A percentile compares a stretch with the other conserved stretches of the same genome.
phyloP scores from a whole-genome alignment of 2,113 vertebrate species.

The Chamaea fasciata region DNA sequence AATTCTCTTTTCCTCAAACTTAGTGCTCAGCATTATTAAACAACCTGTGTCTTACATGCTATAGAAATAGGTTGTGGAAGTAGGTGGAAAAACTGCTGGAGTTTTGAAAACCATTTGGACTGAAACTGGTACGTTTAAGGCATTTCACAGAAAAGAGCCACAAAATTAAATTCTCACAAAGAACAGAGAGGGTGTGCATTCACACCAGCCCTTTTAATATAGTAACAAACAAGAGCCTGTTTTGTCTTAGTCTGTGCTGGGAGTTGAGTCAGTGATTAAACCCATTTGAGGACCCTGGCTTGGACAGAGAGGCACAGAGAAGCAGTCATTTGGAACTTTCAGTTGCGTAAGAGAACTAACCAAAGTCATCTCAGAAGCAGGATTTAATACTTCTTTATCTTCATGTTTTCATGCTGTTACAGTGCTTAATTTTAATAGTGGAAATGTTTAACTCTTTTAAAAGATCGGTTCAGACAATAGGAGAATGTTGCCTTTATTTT shows the following conservation, averaged over 20 bases:
- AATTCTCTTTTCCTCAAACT: not conserved
- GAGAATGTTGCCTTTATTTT: not conserved
- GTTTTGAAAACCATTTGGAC: not conserved
- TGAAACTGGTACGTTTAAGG: not conserved
- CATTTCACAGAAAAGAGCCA: not conserved
- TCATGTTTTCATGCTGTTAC: not conserved
- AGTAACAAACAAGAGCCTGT: not conserved
- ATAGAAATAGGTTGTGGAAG: not conserved
- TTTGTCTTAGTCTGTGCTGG: not conserved
- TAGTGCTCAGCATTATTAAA: not conserved
- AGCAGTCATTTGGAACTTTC: not conserved
- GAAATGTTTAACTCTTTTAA: not conserved
- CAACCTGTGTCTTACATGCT: not conserved
- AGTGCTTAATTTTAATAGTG: not conserved
- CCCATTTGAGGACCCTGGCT: not conserved
- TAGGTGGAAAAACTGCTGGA: not conserved
- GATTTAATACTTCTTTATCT: not conserved
- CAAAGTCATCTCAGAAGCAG: not conserved
- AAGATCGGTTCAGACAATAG: not conserved
- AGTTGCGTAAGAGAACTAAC: not conserved
- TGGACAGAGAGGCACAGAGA: not conserved
- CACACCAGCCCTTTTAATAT: not conserved
- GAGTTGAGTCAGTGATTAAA: not conserved
- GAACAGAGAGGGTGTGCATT: not conserved
- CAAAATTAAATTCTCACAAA: not conserved